These are phyloP conservation scores for Unio delphinus DNA, from an alignment of 2,888 invertebrate genomes.

Conservation along the genomic window DNA sequence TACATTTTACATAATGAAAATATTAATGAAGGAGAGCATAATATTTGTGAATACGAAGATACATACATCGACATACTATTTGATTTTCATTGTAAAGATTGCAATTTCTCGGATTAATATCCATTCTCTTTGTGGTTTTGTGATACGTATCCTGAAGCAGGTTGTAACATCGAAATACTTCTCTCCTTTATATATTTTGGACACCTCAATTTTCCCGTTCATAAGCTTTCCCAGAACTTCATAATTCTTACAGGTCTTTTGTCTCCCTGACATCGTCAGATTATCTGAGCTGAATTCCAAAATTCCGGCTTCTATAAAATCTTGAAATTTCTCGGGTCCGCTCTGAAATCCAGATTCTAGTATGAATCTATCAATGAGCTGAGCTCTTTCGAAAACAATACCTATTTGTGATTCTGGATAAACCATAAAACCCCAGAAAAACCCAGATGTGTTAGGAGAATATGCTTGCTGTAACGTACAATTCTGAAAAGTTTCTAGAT, in stretches of 20 bases:
- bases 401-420: slow-evolving; percentile 10
- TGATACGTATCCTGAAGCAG: slow-evolving; percentile 15
- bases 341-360: slow-evolving; percentile 10
- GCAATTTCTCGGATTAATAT: slow-evolving; percentile 12
- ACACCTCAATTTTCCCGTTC: slow-evolving; percentile 9
- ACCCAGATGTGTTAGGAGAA: not conserved
- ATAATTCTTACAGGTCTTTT: slow-evolving; percentile 9
- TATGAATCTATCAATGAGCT: slow-evolving; percentile 7
- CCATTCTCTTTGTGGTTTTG: slow-evolving; percentile 14
- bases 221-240: slow-evolving; percentile 3
- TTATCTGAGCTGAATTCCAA: slow-evolving; percentile 9
- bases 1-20: no score
- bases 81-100: not conserved
- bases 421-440: slow-evolving; percentile 16
- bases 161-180: not conserved
- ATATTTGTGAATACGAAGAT: no score
- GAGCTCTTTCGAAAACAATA: slow-evolving; percentile 12
- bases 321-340: slow-evolving; percentile 1
- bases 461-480: slow-evolving; percentile 64
- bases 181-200: not conserved
- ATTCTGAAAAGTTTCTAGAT: slow-evolving; percentile 57
- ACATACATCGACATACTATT: no score
- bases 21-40: no score
- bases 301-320: slow-evolving; percentile 9
- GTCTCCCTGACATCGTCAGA: not conserved